Conservation (phyloP, 2,888 invertebrate species). For the Oscheius sp. region DNA sequence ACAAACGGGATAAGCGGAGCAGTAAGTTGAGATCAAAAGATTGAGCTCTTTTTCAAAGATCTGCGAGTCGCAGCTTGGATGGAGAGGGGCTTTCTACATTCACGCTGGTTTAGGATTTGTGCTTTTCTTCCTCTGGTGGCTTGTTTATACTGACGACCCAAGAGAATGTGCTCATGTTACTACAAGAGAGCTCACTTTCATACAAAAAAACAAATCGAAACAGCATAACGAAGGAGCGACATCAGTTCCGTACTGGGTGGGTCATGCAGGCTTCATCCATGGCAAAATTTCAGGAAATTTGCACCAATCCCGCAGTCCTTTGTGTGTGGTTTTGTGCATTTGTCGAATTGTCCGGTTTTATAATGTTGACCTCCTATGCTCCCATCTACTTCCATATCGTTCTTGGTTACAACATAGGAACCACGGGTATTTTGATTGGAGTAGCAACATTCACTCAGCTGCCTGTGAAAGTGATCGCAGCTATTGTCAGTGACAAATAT, state of each 20-base stretch:
- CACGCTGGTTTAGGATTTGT: slow-evolving; percentile 46
- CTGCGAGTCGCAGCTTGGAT: slow-evolving; percentile 39
- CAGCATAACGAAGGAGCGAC: slow-evolving; percentile 55
- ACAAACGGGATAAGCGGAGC: slow-evolving; percentile 62
- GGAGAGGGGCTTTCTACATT: slow-evolving; percentile 50
- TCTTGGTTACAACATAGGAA: slow-evolving; percentile 43
- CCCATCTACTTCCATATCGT: slow-evolving; percentile 62
- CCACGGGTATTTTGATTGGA: slow-evolving; percentile 6
- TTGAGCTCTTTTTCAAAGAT: slow-evolving; percentile 13
- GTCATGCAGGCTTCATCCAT: neutral
- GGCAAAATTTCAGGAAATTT: slow-evolving; percentile 45
- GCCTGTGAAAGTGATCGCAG: slow-evolving; percentile 28
- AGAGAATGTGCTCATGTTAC: slow-evolving; percentile 47
- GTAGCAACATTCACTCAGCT: slow-evolving; percentile 32
- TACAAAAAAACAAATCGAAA: slow-evolving; percentile 54
- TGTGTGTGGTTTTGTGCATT: slow-evolving; percentile 63
- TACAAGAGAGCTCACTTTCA: slow-evolving; percentile 50
- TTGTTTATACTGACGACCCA: slow-evolving; percentile 58
- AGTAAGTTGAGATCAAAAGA: slow-evolving; percentile 29
- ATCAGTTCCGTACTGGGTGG: slow-evolving; percentile 54
- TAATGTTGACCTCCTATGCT: slow-evolving; percentile 56
- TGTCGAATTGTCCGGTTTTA: slow-evolving; percentile 56
- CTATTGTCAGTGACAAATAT: slow-evolving; percentile 36
- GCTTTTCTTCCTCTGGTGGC: slow-evolving; percentile 54
- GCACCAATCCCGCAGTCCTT: slow-evolving; percentile 49